A percentile compares a stretch with the other conserved stretches of the same genome.
phyloP scores from a whole-genome alignment of 2,113 vertebrate species.

The Jaculus jaculus region DNA sequence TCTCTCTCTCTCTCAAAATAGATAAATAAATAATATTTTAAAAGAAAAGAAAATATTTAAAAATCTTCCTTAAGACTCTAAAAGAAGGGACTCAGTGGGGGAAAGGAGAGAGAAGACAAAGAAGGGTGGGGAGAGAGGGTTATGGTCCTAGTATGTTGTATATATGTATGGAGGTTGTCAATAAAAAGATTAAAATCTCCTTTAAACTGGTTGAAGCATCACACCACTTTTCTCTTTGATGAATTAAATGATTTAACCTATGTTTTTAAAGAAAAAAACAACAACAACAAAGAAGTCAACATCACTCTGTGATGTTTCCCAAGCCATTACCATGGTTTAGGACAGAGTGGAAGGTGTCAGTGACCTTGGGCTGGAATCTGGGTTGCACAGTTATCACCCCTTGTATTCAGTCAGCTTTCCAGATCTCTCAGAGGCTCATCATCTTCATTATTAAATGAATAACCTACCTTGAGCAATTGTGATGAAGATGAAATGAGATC shows the following conservation, averaged over 20 bases:
- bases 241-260: background rate
- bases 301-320: background rate
- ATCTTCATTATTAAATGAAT: background rate
- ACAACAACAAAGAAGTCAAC: background rate
- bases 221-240: background rate
- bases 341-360: background rate
- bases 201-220: background rate
- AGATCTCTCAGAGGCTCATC: background rate
- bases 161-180: too few species aligned
- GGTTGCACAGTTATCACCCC: background rate
- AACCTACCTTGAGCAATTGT: background rate
- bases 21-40: too few species aligned
- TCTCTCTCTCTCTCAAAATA: too few species aligned
- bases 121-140: background rate
- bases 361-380: background rate
- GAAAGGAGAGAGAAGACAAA: too few species aligned
- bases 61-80: too few species aligned
- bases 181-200: background rate
- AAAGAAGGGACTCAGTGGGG: too few species aligned
- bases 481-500: constrained; percentile 18
- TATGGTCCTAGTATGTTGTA: too few species aligned
- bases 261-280: background rate
- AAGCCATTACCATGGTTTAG: background rate
- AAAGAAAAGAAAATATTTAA: too few species aligned
- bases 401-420: background rate